Evolutionary conservation across 2,888 invertebrate species (phyloP), one percentile per base, ranked within the genome.

Genomic region (Drosophila robusta): DNA sequence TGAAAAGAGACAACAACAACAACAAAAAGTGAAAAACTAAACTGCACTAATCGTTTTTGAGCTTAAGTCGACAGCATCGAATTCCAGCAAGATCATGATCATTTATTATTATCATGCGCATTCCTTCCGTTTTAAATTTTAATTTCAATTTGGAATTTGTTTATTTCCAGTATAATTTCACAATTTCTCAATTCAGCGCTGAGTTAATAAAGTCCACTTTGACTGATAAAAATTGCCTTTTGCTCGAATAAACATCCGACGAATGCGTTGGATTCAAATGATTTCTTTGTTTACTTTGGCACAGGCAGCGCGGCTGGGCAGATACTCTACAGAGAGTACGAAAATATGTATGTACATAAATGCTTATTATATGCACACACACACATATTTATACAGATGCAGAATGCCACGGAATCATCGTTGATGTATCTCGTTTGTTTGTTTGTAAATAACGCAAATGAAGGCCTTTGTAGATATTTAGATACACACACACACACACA

Each of bases 221-320:
- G 45, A 64, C 44, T 66, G 80, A 80, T 78, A 50, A 62, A 70
- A 66, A 32, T 54, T 36, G 3, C 50, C 7, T 2, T 0, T 8
- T 24, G 11, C 16, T 22, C 36, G 29, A 16, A 68, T 83, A 88
- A 87, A 87, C 87, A 88, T 86, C 80, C 68, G 29, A 29, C 29
- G 3, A 29, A 29, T 29, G 9, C 29, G 83, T 55, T 49, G 71
- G 8, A 42, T 29, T 44, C 24, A 83, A 86, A 80, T 69, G 88
- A 80, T 75, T 82, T 70, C 86, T 72, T 88, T 83, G 83, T 88
- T 83, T 88, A 83, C 67, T 52, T 57, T 45, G 70, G 18, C 45
- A 36, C 41, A 49, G 38, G 22, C 55, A 29, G 51, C 55, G 52
- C 63, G 42, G 55, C 44, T 54, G 54, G 36, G 45, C 52, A 52